Evolutionary conservation across 2,797 vertebrate species (phyloP).

Genomic region (Lagocephalus sceleratus): DNA sequence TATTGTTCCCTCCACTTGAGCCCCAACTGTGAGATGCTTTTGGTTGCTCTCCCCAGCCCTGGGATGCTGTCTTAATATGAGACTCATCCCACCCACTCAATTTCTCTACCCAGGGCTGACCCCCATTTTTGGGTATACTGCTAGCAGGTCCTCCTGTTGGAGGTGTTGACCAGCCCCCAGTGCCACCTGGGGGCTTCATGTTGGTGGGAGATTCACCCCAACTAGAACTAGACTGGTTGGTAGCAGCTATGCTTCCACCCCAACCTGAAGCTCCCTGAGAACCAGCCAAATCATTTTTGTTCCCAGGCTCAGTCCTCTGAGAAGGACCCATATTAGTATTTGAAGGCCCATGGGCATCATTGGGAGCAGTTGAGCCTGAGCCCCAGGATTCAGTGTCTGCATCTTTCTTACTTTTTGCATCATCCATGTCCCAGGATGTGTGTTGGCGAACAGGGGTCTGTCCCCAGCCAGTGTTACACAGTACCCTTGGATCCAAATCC

Average conservation of each 20-base stretch:
- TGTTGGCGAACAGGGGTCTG: constrained; percentile 98
- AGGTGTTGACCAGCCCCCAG: constrained; percentile 88
- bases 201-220: constrained; percentile 85
- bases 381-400: constrained; percentile 80
- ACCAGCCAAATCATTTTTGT: constrained; percentile 88
- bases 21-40: constrained; percentile 88
- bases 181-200: constrained; percentile 84
- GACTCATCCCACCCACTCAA: constrained; percentile 85
- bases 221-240: constrained; percentile 77
- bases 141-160: constrained; percentile 80
- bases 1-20: constrained; percentile 77
- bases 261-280: constrained; percentile 87
- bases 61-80: constrained; percentile 82
- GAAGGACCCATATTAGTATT: constrained; percentile 69
- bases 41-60: constrained; percentile 89
- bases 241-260: constrained; percentile 72
- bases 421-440: constrained; percentile 92
- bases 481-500: constrained; percentile 94
- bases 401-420: constrained; percentile 86
- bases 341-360: constrained; percentile 77
- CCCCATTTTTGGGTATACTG: constrained; percentile 75
- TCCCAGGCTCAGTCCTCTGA: constrained; percentile 86
- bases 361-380: constrained; percentile 75
- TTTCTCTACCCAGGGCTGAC: constrained; percentile 91
- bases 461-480: constrained; percentile 98